Evolutionary conservation across 2,797 vertebrate genomes (phyloP), one percentile per base, ranked within the genome.

Genomic region (Diplodus puntazzo): DNA sequence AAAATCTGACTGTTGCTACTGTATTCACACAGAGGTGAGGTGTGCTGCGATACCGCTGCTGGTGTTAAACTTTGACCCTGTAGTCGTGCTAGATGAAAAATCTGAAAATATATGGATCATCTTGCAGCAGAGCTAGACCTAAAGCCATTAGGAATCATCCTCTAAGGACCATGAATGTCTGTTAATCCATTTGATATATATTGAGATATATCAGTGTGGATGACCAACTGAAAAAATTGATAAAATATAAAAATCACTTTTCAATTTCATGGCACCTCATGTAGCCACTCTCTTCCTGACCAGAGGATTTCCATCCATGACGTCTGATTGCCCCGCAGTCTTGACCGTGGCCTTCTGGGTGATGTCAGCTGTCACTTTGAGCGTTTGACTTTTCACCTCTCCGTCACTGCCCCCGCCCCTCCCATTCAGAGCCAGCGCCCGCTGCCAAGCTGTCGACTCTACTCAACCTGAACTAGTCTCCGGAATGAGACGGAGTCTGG

Each of bases 401-500:
- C 54, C 61, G 27, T 79, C 20, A 20, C 62, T 34, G 34, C 34
- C 39, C 72, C 75, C 11, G 16, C 62, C 66, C 79, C 60, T 71
- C 49, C 53, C 71, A 65, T 69, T 77, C 59, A 79, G 27, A 77
- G 23, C 34, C 0, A 1, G 73, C 10, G 4, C 59, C 71, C 10
- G 43, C 82, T 53, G 64, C 81, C 80, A 87, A 75, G 74, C 84
- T 87, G 88, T 79, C 64, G 23, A 39, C 69, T 85, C 77, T 75
- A 65, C 72, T 93, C 87, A 81, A 78, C 83, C 85, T 82, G 79
- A 89, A 89, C 88, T 64, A 78, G 83, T 84, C 83, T 67, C 52
- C 63, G 70, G 77, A 82, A 82, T 77, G 72, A 81, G 79, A 78
- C 75, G 63, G 25, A 58, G 73, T 63, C 65, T 57, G 42, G 65